phyloP scores from a whole-genome alignment of 2,888 invertebrate species.

The Heliconius cydno region DNA sequence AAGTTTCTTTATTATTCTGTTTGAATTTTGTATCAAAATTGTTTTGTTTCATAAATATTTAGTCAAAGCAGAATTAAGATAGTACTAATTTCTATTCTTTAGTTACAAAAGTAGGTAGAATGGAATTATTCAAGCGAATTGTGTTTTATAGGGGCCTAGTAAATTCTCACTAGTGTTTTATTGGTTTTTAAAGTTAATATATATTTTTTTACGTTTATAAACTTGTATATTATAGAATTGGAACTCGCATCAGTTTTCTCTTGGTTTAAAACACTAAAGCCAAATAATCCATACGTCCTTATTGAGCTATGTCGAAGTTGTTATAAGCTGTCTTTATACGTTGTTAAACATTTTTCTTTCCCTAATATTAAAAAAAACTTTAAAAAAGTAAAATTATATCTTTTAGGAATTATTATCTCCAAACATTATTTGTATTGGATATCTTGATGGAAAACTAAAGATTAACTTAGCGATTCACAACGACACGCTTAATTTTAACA shows the following conservation, averaged over 20 bases:
- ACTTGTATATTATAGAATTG: too few relatives aligned
- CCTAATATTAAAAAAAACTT: not conserved
- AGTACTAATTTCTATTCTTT: not conserved
- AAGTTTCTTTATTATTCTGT: slow-evolving; percentile 3
- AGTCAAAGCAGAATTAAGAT: not conserved
- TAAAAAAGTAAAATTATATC: not conserved
- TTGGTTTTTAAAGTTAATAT: not conserved
- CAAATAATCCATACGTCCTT: not conserved
- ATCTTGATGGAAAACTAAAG: too few relatives aligned
- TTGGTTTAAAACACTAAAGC: not conserved
- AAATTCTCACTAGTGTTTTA: not conserved
- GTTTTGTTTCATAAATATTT: slow-evolving; percentile 4
- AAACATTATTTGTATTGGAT: too few relatives aligned
- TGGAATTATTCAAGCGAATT: not conserved
- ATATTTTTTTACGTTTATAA: not conserved
- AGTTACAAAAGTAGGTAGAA: not conserved
- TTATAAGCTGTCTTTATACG: not conserved
- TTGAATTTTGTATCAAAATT: slow-evolving; percentile 4
- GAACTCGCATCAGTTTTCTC: not conserved
- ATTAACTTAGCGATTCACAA: too few relatives aligned
- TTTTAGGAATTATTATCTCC: too few relatives aligned
- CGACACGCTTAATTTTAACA: too few relatives aligned
- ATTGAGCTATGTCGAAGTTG: not conserved
- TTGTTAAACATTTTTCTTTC: not conserved
- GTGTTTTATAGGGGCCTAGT: not conserved